Evolutionary conservation across 1,140 invertebrate species (phyloP), one percentile per base, ranked within the genome.

Genomic region (Tribolium madens): DNA sequence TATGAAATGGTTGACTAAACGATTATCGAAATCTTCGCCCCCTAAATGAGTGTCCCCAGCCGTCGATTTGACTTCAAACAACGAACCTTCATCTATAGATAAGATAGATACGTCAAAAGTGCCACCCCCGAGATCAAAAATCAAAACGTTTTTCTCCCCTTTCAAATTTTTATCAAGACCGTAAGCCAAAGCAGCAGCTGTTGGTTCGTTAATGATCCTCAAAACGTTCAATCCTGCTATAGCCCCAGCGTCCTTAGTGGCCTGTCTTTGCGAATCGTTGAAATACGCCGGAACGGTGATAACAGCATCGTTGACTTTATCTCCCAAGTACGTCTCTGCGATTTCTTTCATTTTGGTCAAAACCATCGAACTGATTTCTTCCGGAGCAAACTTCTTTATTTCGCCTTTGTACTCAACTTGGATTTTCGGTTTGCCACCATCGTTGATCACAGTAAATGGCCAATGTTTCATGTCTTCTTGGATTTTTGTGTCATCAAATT

Each of bases 151-250:
- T 75, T 90, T 91, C 77, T 93, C 92, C 0, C 96, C 96, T 89
- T 93, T 91, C 7, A 94, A 86, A 78, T 95, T 94, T 84, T 95
- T 96, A 82, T 96, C 94, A 5, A 96, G 85, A 12, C 94, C 95
- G 83, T 96, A 96, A 26, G 94, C 94, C 3, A 96, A 84, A 13
- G 94, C 94, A 0, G 95, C 95, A 6, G 93, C 93, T 1, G 94
- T 96, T 85, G 94, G 89, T 90, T 95, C 90, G 75, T 91, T 91
- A 79, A 96, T 95, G 76, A 96, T 95, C 78, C 94, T 87, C n/a
- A 96, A 85, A 7, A 96, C 94, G 83, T 95, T 95, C 0, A 95
- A 81, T 1, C 91, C 94, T 69, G 91, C 89, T 81, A 95, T 95
- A 1, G 79, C 81, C 9, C 93, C 94, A 10, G 94, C 93, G 85